Conservation (phyloP, 2,888 invertebrate genomes). For the Drosophila gaucha region DNA sequence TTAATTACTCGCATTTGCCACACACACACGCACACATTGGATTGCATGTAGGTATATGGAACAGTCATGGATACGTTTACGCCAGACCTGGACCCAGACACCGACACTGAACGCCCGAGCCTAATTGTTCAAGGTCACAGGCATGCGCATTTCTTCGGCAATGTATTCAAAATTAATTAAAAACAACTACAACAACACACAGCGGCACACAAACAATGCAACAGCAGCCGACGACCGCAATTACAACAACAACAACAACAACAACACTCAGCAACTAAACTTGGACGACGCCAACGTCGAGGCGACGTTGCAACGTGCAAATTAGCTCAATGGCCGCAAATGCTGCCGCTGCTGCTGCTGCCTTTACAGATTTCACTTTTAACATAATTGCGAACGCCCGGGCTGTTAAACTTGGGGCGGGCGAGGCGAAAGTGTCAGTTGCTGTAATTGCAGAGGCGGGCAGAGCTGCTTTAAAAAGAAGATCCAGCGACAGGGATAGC, state of each 20-base stretch:
- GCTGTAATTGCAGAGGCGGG: constrained; percentile 43
- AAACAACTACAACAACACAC: constrained; percentile 50
- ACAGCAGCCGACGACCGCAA: constrained; percentile 38
- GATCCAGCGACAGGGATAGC: constrained; percentile 24
- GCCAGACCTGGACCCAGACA: constrained; percentile 62
- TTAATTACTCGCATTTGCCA: constrained; percentile 73
- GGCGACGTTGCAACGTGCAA: constrained; percentile 42
- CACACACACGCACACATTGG: constrained; percentile 14
- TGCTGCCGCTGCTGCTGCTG: constrained; percentile 32
- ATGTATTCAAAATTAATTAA: constrained; percentile 78
- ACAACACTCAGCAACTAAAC: constrained; percentile 28
- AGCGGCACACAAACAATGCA: constrained; percentile 42
- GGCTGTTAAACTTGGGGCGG: constrained; percentile 29
- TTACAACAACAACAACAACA: constrained; percentile 31
- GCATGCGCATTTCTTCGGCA: constrained; percentile 74
- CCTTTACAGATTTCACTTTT: constrained; percentile 61
- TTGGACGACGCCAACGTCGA: constrained; percentile 32
- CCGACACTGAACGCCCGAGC: constrained; percentile 57
- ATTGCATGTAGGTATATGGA: constrained; percentile 63
- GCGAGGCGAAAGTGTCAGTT: constrained; percentile 60
- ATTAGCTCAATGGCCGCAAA: constrained; percentile 61
- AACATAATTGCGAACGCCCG: constrained; percentile 46
- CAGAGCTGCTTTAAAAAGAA: constrained; percentile 17
- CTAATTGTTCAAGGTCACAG: constrained; percentile 80
- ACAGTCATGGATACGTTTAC: constrained; percentile 59